Conservation (phyloP, 2,888 invertebrate genomes). For the Phorcus lineatus region DNA sequence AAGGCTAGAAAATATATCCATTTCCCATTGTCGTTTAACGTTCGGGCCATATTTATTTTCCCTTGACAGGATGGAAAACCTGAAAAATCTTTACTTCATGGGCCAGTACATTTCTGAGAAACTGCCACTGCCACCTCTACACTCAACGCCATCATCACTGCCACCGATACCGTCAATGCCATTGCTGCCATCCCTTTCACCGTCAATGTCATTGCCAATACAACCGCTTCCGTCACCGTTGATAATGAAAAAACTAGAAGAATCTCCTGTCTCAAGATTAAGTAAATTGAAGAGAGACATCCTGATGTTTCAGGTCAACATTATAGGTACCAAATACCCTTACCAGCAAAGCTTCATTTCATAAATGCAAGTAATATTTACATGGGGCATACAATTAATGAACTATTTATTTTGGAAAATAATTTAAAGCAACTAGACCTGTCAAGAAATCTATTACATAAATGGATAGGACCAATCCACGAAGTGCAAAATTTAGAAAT, state of each 20-base stretch:
- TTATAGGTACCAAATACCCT: no score
- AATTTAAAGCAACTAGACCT: no score
- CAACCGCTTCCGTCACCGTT: no score
- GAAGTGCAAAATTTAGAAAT: conserved; percentile 17
- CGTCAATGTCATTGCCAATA: no score
- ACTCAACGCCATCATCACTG: not conserved
- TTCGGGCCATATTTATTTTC: no score
- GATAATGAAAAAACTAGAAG: no score
- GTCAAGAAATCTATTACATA: conserved; percentile 22
- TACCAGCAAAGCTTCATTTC: not conserved
- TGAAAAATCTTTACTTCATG: not conserved
- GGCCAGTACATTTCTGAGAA: not conserved
- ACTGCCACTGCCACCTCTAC: not conserved
- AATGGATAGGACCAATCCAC: conserved; percentile 9
- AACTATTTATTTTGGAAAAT: no score
- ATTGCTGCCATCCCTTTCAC: no score
- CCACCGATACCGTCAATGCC: no score
- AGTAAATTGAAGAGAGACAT: not conserved
- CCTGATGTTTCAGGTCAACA: not conserved
- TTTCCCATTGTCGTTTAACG: no score
- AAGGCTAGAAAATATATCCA: no score
- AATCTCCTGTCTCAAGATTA: not conserved
- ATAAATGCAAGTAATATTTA: conserved; percentile 14
- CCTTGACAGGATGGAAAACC: not conserved
- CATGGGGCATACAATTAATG: no score